Base-by-base conservation (phyloP, 2,113 vertebrate species). In the Chloropsis cyanopogon region DNA sequence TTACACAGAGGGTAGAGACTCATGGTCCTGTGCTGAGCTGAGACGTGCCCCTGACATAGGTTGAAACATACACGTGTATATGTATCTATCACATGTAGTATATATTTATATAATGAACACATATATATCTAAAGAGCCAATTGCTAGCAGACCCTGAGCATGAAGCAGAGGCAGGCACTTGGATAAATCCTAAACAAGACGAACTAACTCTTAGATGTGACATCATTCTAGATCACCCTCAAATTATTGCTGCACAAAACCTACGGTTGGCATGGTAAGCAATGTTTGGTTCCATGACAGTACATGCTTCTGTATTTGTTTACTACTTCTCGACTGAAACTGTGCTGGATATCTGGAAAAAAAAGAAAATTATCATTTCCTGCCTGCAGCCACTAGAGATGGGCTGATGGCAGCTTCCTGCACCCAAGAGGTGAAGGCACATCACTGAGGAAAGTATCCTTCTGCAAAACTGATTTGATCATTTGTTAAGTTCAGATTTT, bases 331-430 rank as follows among this genome's bases (percentile, higher is more conserved):
- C 29, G 35, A 29, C 15, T 80, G 35, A 52, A 86, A 86, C 9
- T n/a, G 44, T 1, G 9, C 25, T 39, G 42, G 31, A 29, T 12
- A n/a, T 37, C 31, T 15, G 29, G 42, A 11, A n/a, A 53, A 79
- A 80, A 10, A 49, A 22, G 4, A 10, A 12, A 91, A 47, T 0
- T 0, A 35, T 28, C 0, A 0, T 33, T 56, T 92, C 89, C 64
- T 71, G 26, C 28, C 85, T 63, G 25, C 78, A 81, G 87, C 81
- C 63, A 29, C 90, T 89, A 92, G 92, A 95, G 83, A 53, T 80
- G 54, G 50, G 7, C 39, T 90, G 41, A 25, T 1, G 19, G 72
- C 61, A 93, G 31, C 59, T 78, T 80, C 31, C 16, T 17, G 35
- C 2, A 15, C 25, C 24, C 2, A 26, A 65, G 25, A 39, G 7